Conservation (phyloP, 1,140 invertebrate species). For the Watersipora subatra region DNA sequence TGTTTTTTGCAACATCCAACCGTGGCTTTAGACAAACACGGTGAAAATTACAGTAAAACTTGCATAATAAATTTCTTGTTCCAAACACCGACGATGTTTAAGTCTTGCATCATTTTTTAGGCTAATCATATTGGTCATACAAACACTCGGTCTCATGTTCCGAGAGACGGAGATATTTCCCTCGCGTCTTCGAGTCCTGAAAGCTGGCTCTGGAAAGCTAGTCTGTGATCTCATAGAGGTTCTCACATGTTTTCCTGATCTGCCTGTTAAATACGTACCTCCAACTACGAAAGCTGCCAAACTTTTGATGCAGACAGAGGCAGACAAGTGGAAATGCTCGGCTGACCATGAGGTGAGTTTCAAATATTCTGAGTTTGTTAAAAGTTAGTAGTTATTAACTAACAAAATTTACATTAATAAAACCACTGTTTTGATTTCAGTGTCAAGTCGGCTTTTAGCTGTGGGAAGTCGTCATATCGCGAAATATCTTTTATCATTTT, state of each 20-base stretch:
- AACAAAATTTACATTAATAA: too few species aligned
- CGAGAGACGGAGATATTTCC: conserved; percentile 33
- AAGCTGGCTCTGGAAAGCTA: conserved; percentile 16
- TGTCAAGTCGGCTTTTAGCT: too few species aligned
- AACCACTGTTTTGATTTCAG: too few species aligned
- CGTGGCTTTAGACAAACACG: too few species aligned
- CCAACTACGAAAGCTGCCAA: conserved; percentile 4
- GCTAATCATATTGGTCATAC: conserved; percentile 23
- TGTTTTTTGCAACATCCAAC: too few species aligned
- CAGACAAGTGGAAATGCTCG: conserved; percentile 8
- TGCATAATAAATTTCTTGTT: too few species aligned
- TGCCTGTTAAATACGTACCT: conserved; percentile 20
- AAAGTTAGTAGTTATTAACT: background rate
- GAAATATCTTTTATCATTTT: too few species aligned
- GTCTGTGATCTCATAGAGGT: conserved; percentile 24
- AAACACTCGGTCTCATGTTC: conserved; percentile 31
- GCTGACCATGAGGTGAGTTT: conserved; percentile 16
- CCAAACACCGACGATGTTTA: too few species aligned
- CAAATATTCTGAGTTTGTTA: background rate
- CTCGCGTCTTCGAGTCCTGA: conserved; percentile 18
- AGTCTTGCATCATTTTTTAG: too few species aligned
- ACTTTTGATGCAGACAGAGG: conserved; percentile 4
- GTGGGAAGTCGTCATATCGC: too few species aligned
- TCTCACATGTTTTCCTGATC: conserved; percentile 24
- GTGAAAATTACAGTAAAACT: too few species aligned